Evolutionary conservation across 2,113 vertebrate genomes (phyloP), one percentile per base, ranked within the genome.

Genomic region (Greenwoodochromis staneri): DNA sequence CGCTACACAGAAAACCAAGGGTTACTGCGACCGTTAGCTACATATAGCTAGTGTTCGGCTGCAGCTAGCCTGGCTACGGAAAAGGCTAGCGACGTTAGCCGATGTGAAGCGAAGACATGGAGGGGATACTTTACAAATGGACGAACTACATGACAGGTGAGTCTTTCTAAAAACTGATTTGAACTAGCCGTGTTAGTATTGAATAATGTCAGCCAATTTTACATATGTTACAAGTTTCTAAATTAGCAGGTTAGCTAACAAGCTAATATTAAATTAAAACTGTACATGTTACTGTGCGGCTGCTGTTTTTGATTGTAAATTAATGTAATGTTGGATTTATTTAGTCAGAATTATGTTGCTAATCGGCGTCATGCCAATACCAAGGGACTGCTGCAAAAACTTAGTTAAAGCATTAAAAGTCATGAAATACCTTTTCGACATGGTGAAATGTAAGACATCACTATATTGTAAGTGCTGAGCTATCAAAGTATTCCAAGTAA

Each of bases 91-190:
- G 61, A 45, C 21, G 1, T 8, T 47, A 84, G 51, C 84, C 31
- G 63, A 90, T 88, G 89, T 66, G 5, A 76, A 76, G 53, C 4
- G 80, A 57, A 38, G 91, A 82, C 89, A 99, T 99, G 98, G 98
- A 99, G 93, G 98, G 98, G 38, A 96, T 98, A 88, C 94, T 99
- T 82, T 97, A 98, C 96, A 99, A 99, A 90, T 99, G 98, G 98
- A 99, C 98, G 45, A 99, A 99, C 95, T 99, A 99, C 88, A 97
- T 99, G 96, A 99, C 98, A 85, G 98, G 98, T 98, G 95, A 97
- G 97, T 53, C 16, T 2, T 13, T 24, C 2, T 61, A 6, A 36
- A 6, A 51, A 17, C 12, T 34, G 7, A 47, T 47, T 21, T 17
- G 7, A 6, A 9, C 10, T 6, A 4, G 16, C 2, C 51, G 45